Evolutionary conservation across 2,888 invertebrate genomes (phyloP), one percentile per base, ranked within the genome.

Genomic region (Hydraecia micacea): DNA sequence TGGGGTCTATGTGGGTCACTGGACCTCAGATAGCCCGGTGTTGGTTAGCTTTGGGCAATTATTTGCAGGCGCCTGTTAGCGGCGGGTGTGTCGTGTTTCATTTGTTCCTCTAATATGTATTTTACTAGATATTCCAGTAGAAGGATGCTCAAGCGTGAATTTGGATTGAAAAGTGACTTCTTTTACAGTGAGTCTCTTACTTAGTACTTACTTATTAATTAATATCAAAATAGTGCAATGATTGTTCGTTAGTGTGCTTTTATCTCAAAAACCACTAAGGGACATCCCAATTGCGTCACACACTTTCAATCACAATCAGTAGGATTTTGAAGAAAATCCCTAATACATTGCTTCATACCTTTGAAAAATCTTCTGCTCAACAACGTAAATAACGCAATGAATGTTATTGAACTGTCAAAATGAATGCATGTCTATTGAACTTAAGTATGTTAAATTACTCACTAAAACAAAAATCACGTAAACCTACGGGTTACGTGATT

Each of bases 1-100:
- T 60, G 79, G 67, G 75, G 81, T 76, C 73, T 55, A 84, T 78
- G 65, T 89, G 79, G 82, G 84, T 89, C 79, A 86, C 73, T 80
- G 73, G 80, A 75, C 73, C 83, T 73, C 67, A 5, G 83, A 73
- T 83, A 86, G 71, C 66, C 46, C 18, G 42, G 55, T 62, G 69
- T 66, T 81, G 42, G 75, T 74, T 77, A 66, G 55, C 42, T 77
- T 77, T 66, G 65, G 66, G 39, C 62, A 72, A 82, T 84, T 88
- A 81, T 58, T 71, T 77, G 67, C 77, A 80, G 85, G 76, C 67
- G 75, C 76, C 80, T 71, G 42, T 60, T 36, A 3, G 28, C 21
- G 39, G 66, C 66, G 77, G 36, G 32, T 21, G 21, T 67, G 11
- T 46, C 18, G 49, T 42, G 39, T 42, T 52, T 83, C 13, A 36